Evolutionary conservation across 2,797 vertebrate genomes (phyloP).

Genomic region (Semaprochilodus insignis): DNA sequence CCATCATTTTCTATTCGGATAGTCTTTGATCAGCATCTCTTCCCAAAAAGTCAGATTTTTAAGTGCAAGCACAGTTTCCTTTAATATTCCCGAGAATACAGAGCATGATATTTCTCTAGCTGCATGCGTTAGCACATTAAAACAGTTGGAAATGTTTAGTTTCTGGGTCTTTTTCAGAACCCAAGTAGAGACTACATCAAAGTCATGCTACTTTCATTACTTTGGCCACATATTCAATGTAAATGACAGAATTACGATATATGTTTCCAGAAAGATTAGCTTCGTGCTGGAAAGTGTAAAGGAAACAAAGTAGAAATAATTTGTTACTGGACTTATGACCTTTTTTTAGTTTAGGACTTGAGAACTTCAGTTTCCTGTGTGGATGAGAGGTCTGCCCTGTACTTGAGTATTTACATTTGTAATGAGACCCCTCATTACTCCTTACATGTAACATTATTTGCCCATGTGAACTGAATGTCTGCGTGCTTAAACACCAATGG

Average conservation of each 20-base stretch:
- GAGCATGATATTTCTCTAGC: not conserved
- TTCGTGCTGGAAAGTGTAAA: not conserved
- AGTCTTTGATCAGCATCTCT: slow-evolving; percentile 67
- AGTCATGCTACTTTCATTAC: slow-evolving; percentile 27
- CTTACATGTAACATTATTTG: too few species aligned
- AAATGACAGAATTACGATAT: too few species aligned
- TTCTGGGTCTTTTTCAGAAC: slow-evolving; percentile 16
- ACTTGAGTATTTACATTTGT: too few species aligned
- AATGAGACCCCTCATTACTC: too few species aligned
- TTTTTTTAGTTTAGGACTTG: too few species aligned
- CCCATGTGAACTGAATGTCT: too few species aligned
- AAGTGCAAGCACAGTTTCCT: slow-evolving; percentile 65
- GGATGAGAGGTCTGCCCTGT: too few species aligned
- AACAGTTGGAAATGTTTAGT: slow-evolving; percentile 52
- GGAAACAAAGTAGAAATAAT: not conserved
- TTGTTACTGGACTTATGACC: too few species aligned
- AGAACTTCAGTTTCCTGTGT: too few species aligned
- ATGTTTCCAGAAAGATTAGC: too few species aligned
- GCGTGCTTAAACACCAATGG: not conserved
- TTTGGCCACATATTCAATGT: not conserved
- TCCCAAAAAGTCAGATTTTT: slow-evolving; percentile 66
- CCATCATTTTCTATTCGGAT: slow-evolving; percentile 63
- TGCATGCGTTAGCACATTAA: slow-evolving; percentile 9
- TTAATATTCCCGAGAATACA: slow-evolving; percentile 54
- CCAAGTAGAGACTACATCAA: slow-evolving; percentile 11